Evolutionary conservation across 2,113 vertebrate genomes (phyloP).

Genomic region (Microtus oregoni): DNA sequence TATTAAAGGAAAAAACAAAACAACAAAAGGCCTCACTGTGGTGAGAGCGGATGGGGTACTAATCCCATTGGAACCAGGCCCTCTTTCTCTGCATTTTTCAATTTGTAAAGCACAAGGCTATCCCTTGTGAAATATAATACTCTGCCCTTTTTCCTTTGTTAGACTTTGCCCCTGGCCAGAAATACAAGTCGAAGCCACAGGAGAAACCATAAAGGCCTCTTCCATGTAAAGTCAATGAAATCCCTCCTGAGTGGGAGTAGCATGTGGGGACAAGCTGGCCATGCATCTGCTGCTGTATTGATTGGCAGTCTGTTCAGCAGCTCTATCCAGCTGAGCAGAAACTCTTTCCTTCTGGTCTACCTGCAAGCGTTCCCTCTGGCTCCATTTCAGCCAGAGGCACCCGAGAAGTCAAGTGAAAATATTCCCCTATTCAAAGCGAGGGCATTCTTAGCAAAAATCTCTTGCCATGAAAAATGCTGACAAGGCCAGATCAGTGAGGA

Average conservation of each 20-base stretch:
- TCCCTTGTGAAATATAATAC: constrained; percentile 38
- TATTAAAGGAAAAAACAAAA: background rate
- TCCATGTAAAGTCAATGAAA: background rate
- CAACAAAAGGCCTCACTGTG: background rate
- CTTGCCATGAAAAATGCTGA: background rate
- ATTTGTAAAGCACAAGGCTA: background rate
- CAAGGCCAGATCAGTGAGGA: background rate
- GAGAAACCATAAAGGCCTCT: constrained; percentile 37
- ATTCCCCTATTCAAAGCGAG: background rate
- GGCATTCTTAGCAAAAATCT: background rate
- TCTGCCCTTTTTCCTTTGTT: background rate
- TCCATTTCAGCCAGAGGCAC: background rate
- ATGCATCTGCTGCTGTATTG: constrained; percentile 46
- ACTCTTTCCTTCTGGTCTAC: background rate
- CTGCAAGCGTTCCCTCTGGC: background rate
- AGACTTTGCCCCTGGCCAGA: constrained; percentile 9
- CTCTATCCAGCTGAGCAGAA: background rate
- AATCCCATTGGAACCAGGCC: background rate
- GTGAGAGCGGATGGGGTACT: accelerated
- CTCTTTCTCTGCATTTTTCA: constrained; percentile 23
- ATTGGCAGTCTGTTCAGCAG: constrained; percentile 1
- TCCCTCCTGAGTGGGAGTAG: background rate
- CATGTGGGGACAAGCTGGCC: constrained; percentile 19
- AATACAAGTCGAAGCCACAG: background rate
- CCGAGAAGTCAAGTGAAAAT: background rate